Conservation (phyloP, 2,113 vertebrate species). For the Gallinago media region DNA sequence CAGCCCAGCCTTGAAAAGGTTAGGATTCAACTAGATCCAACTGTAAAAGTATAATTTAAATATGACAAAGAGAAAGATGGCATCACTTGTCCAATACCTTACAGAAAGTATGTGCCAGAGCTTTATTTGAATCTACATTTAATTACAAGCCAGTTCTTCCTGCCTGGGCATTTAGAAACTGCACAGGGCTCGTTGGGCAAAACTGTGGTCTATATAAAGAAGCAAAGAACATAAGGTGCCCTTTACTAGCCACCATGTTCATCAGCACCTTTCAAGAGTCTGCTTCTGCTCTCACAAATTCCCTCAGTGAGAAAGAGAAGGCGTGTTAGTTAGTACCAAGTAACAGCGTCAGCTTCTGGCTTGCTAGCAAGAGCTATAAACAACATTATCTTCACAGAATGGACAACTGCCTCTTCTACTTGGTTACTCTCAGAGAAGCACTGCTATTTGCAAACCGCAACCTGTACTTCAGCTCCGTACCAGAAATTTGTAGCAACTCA, state of each 20-base stretch:
- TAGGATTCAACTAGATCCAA: neutral
- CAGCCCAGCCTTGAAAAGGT: neutral
- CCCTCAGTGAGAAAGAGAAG: neutral
- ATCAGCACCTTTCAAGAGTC: slow-evolving; percentile 3
- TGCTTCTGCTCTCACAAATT: neutral
- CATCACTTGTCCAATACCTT: neutral
- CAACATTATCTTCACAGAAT: neutral
- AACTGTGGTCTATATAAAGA: slow-evolving; percentile 30
- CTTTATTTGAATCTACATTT: neutral
- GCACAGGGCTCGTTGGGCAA: neutral
- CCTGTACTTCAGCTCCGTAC: neutral
- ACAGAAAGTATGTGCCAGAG: neutral
- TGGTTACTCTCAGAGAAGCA: neutral
- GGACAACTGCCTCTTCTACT: neutral
- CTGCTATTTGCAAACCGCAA: neutral
- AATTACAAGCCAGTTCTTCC: neutral
- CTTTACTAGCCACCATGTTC: slow-evolving; percentile 27
- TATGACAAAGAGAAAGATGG: neutral
- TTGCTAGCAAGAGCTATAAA: neutral
- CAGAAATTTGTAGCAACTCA: neutral
- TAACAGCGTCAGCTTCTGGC: neutral
- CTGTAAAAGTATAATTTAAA: neutral
- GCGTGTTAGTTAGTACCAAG: neutral
- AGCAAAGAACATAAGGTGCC: slow-evolving; percentile 29
- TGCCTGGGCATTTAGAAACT: slow-evolving; percentile 3